Evolutionary conservation across 2,888 invertebrate genomes (phyloP), one percentile per base, ranked within the genome.

Genomic region (Crepidodera aurea): DNA sequence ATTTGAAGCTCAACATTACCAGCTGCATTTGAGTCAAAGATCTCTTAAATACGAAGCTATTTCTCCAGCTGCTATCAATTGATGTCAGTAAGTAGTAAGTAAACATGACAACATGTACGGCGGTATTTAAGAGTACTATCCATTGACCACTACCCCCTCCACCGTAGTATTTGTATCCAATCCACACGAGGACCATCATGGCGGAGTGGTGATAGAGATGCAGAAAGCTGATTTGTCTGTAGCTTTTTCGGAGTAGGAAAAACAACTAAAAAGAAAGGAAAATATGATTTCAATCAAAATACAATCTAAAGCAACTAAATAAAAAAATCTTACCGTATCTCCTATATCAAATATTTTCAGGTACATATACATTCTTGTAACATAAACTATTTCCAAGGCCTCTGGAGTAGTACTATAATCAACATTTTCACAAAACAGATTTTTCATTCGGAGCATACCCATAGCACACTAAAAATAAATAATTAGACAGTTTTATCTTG

Each of bases 131-230:
- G 0, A 88, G 75, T 0, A 90, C 90, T 18, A 91, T 80, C 61
- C 62, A 70, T 4, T 86, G 82, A 0, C 85, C 86, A 72, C 90
- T 89, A 0, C 91, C 91, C 75, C 91, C 92, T 75, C 91, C 91
- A 78, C 86, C 82, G 0, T 85, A 71, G 71, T 85, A 90, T 81
- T 88, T 90, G 1, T 80, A 75, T 1, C 83, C 86, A 12, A 81
- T 77, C 88, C 91, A 93, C 60, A 84, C 82, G 0, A 87, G 84
- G 3, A 87, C 32, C 0, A 90, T 86, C 93, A 95, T 94, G 0
- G 91, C 91, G 0, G 88, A 84, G 77, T 95, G 94, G 78, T 95
- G 94, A 75, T 94, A 94, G 3, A 94, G 87, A 75, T 95, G 94
- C 22, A 95, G 84, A 74, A 94, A 93, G 1, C 91, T 86, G 12